Evolutionary conservation across 2,113 vertebrate genomes (phyloP).

Genomic region (Oreochromis spilurus): DNA sequence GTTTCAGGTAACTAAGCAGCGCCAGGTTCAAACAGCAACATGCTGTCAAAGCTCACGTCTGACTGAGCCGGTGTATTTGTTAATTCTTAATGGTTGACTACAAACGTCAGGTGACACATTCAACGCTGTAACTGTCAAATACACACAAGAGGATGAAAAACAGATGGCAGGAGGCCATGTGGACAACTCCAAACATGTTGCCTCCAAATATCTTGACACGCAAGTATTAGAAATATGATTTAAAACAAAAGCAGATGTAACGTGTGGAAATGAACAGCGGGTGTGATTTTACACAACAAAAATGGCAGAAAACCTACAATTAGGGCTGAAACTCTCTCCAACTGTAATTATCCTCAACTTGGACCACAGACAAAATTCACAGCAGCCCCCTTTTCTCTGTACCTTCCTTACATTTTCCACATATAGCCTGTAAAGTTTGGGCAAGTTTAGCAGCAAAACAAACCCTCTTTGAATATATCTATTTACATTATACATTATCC

Average conservation of each 20-base stretch:
- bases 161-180: neutral
- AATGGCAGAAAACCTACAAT: neutral
- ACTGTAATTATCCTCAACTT: neutral
- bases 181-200: slow-evolving; percentile 9
- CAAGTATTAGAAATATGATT: neutral
- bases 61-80: neutral
- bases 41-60: neutral
- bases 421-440: neutral
- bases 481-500: neutral
- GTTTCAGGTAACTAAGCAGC: neutral
- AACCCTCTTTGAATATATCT: neutral
- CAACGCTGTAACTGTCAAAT: neutral
- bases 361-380: neutral
- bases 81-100: neutral
- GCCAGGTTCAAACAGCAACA: neutral
- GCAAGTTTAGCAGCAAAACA: neutral
- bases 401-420: neutral
- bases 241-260: neutral
- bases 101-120: neutral
- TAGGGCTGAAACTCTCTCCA: neutral
- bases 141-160: neutral
- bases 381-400: neutral
- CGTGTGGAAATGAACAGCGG: neutral
- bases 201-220: neutral
- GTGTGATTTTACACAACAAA: neutral